A percentile compares a stretch with the other conserved stretches of the same genome.
These are phyloP conservation scores for Bombus confusus DNA, from an alignment of 1,140 invertebrate genomes.

Conservation along the genomic window DNA sequence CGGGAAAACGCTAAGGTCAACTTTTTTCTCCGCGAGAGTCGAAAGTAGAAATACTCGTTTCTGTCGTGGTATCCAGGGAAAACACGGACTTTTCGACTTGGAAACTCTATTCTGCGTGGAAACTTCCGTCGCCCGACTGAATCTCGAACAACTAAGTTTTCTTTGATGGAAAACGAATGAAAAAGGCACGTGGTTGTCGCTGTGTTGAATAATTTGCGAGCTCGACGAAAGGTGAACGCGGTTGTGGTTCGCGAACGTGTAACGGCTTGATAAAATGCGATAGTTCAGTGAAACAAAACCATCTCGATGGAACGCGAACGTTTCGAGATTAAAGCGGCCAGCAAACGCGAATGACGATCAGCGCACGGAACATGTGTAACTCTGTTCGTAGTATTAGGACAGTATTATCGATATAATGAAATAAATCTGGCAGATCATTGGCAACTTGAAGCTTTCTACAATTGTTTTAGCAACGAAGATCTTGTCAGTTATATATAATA, in stretches of 20 bases:
- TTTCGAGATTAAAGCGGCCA: not conserved
- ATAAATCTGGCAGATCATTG: too few species aligned
- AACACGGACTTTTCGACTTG: constrained; percentile 7
- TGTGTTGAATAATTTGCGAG: not conserved
- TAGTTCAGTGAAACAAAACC: not conserved
- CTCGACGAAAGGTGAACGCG: not conserved
- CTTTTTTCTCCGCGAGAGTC: not conserved
- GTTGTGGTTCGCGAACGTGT: not conserved
- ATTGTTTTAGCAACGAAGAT: too few species aligned
- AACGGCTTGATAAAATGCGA: not conserved
- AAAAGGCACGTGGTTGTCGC: too few species aligned
- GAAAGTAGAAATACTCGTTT: constrained; percentile 5
- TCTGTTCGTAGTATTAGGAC: too few species aligned
- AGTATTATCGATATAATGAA: too few species aligned
- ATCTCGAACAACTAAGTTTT: not conserved
- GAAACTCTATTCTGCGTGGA: not conserved
- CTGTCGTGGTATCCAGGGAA: not conserved
- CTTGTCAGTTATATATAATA: too few species aligned
- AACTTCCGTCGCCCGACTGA: not conserved
- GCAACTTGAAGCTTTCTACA: too few species aligned
- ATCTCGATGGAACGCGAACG: not conserved
- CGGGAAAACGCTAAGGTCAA: not conserved
- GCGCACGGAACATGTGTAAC: too few species aligned
- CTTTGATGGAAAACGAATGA: not conserved
- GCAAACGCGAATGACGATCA: not conserved